Percentiles rank a stretch among this genome's conserved stretches.
phyloP scores from a whole-genome alignment of 2,888 invertebrate species.

The Scrobipalpa atriplicella region DNA sequence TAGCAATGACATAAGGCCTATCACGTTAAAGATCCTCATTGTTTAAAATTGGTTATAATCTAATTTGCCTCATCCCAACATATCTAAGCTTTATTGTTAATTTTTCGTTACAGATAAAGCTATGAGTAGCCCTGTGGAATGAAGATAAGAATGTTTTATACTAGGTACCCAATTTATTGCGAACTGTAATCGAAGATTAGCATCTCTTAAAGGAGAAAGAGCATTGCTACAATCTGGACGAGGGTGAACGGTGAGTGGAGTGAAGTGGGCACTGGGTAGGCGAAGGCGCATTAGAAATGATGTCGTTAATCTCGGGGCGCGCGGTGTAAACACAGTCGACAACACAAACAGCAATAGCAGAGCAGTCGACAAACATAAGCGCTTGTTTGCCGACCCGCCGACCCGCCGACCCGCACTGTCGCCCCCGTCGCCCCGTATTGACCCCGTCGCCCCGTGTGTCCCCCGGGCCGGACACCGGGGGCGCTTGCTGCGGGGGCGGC shows the following conservation, averaged over 20 bases:
- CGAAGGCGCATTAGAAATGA: constrained; percentile 23
- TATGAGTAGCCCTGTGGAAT: too few relatives aligned
- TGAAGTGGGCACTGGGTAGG: not conserved
- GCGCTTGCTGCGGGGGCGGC: constrained; percentile 24
- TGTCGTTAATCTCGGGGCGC: constrained; percentile 17
- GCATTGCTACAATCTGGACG: not conserved
- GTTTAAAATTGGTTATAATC: too few relatives aligned
- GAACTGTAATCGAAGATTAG: too few relatives aligned
- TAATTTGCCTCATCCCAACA: too few relatives aligned
- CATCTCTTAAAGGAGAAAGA: not conserved
- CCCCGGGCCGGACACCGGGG: constrained; percentile 14
- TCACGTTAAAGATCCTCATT: too few relatives aligned
- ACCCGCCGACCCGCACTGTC: constrained; percentile 22
- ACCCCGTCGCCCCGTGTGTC: not conserved
- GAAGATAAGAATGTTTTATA: too few relatives aligned
- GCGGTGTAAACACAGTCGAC: constrained; percentile 35
- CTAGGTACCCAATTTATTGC: too few relatives aligned
- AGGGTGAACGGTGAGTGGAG: not conserved
- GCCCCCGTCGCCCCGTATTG: not conserved
- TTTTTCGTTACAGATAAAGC: too few relatives aligned
- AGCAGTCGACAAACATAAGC: constrained; percentile 38
- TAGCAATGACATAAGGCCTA: too few relatives aligned
- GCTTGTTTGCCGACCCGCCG: constrained; percentile 38
- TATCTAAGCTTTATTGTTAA: too few relatives aligned
- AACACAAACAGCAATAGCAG: constrained; percentile 37